A percentile compares a stretch with the other conserved stretches of the same genome.
These are phyloP conservation scores for Eurystomus gularis DNA, from an alignment of 2,113 vertebrate species.

Conservation along the genomic window DNA sequence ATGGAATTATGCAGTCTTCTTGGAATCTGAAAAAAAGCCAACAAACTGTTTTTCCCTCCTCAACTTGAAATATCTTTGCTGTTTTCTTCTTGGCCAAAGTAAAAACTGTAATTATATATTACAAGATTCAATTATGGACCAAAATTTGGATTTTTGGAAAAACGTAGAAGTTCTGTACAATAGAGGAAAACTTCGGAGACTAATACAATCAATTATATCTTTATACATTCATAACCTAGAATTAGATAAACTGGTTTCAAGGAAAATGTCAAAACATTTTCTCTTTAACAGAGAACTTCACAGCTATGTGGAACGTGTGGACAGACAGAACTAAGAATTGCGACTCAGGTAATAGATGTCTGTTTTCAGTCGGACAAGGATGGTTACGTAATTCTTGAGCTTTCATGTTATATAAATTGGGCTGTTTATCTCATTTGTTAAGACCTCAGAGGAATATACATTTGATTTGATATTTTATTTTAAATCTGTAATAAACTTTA, in stretches of 20 bases:
- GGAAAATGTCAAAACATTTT: conserved; percentile 32
- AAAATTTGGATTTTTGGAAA: conserved; percentile 3
- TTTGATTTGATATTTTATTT: neutral
- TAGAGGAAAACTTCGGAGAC: neutral
- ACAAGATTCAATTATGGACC: neutral
- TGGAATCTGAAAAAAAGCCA: conserved; percentile 47
- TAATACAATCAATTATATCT: neutral
- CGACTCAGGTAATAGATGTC: neutral
- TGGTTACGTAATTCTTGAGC: neutral
- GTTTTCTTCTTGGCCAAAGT: conserved; percentile 20
- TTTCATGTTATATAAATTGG: neutral
- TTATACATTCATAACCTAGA: neutral
- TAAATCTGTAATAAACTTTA: neutral
- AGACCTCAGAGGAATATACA: neutral
- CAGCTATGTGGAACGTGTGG: neutral
- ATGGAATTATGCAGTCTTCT: conserved; percentile 25
- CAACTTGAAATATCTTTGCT: conserved; percentile 31
- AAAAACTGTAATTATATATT: conserved; percentile 10
- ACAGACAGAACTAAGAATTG: neutral
- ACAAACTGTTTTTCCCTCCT: conserved; percentile 5
- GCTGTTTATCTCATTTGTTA: neutral
- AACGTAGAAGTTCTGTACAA: neutral
- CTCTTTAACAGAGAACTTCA: neutral
- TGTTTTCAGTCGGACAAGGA: neutral
- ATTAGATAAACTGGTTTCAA: neutral